These are phyloP conservation scores for Zophobas morio DNA, from an alignment of 1,140 invertebrate genomes.

Conservation along the genomic window DNA sequence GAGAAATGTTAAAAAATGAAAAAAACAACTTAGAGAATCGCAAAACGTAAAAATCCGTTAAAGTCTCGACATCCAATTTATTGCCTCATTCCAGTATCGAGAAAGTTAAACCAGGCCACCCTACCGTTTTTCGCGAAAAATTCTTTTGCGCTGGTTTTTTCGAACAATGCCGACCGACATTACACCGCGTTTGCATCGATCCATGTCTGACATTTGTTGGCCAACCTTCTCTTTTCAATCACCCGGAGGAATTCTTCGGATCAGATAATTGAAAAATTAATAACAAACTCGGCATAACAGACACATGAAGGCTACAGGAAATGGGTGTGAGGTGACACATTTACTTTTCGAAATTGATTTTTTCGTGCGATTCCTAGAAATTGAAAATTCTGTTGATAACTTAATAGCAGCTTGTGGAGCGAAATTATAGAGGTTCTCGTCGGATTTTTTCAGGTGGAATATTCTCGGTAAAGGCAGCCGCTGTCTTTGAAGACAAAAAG, in stretches of 20 bases:
- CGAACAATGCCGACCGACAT: too few relatives aligned
- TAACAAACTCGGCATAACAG: not conserved
- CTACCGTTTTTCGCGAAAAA: too few relatives aligned
- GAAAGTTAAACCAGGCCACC: too few relatives aligned
- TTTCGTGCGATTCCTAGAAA: not conserved
- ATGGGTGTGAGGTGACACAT: not conserved
- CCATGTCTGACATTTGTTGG: too few relatives aligned
- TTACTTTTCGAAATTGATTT: constrained; percentile 7
- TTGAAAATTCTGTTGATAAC: constrained; percentile 25
- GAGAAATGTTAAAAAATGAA: too few relatives aligned
- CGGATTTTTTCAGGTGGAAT: not conserved
- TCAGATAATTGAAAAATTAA: constrained; percentile 4
- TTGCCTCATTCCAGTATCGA: too few relatives aligned
- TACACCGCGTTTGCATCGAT: too few relatives aligned
- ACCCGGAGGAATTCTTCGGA: constrained; percentile 2
- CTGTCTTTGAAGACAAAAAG: constrained; percentile 28
- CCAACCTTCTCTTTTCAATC: not conserved
- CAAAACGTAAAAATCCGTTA: too few relatives aligned
- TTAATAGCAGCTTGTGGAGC: constrained; percentile 2
- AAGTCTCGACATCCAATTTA: too few relatives aligned
- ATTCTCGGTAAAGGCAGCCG: constrained; percentile 10
- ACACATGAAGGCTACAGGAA: not conserved
- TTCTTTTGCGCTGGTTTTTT: too few relatives aligned
- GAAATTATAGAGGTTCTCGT: constrained; percentile 24
- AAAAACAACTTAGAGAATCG: too few relatives aligned